These are phyloP conservation scores for Sinodicranocentrus sp. DNA, from an alignment of 2,888 invertebrate species.

Conservation along the genomic window DNA sequence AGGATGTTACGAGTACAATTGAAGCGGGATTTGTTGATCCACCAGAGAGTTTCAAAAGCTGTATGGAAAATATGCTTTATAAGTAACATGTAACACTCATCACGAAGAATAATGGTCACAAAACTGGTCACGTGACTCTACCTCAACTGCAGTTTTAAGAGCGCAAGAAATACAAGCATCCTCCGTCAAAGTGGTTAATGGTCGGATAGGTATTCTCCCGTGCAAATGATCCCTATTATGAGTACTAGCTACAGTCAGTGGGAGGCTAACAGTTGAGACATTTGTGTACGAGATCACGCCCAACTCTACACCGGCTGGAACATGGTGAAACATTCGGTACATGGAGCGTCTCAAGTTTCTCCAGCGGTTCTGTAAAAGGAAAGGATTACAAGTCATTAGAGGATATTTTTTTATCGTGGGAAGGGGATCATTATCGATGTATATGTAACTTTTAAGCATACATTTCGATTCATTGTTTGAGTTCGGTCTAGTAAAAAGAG, in stretches of 20 bases:
- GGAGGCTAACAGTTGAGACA: slow-evolving; percentile 74
- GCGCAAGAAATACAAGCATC: slow-evolving; percentile 76
- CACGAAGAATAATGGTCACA: background rate
- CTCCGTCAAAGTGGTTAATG: slow-evolving; percentile 72
- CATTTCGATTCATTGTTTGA: slow-evolving; percentile 75
- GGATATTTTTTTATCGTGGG: background rate
- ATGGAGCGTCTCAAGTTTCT: slow-evolving; percentile 75
- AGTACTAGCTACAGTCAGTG: slow-evolving; percentile 76
- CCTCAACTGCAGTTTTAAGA: slow-evolving; percentile 74
- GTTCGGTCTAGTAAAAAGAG: slow-evolving; percentile 75
- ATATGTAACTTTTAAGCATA: slow-evolving; percentile 48
- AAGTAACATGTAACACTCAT: background rate
- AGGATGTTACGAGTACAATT: slow-evolving; percentile 72
- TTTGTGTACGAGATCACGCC: slow-evolving; percentile 76
- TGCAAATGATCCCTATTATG: slow-evolving; percentile 77
- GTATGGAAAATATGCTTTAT: background rate
- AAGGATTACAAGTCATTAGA: background rate
- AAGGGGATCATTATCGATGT: background rate
- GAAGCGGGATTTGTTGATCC: slow-evolving; percentile 72
- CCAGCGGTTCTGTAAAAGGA: slow-evolving; percentile 76
- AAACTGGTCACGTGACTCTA: slow-evolving; percentile 19
- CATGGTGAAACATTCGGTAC: slow-evolving; percentile 76
- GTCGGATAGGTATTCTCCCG: slow-evolving; percentile 76
- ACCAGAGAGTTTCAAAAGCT: slow-evolving; percentile 73
- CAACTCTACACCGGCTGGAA: slow-evolving; percentile 76